Conservation (phyloP, 2,888 invertebrate species). For the Yponomeuta evonymella region DNA sequence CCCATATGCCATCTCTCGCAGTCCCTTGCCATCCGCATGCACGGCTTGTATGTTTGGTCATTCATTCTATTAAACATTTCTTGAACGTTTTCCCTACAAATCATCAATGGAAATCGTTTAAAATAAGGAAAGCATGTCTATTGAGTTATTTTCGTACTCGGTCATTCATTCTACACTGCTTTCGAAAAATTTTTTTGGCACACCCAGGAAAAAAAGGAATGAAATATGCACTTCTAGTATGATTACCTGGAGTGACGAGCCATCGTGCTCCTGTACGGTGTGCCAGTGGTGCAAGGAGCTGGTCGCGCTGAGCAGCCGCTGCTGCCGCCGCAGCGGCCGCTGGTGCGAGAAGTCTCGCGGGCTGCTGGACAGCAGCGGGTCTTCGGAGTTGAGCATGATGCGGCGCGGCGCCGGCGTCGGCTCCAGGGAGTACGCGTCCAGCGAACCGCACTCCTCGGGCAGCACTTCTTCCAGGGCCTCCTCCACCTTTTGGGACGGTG, state of each 20-base stretch:
- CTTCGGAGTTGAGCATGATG: constrained; percentile 92
- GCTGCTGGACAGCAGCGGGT: constrained; percentile 88
- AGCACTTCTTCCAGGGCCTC: constrained; percentile 90
- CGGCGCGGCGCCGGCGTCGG: constrained; percentile 84
- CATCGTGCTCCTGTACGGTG: constrained; percentile 35
- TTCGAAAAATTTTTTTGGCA: too few relatives aligned
- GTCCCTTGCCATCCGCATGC: too few relatives aligned
- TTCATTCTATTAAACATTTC: too few relatives aligned
- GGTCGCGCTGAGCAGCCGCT: constrained; percentile 38
- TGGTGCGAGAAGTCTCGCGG: constrained; percentile 84
- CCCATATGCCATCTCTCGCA: too few relatives aligned
- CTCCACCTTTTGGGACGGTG: constrained; percentile 74
- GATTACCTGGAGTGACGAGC: constrained; percentile 56
- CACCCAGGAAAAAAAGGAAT: too few relatives aligned
- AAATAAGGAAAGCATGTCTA: too few relatives aligned
- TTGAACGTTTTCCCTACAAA: too few relatives aligned
- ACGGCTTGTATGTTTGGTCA: too few relatives aligned
- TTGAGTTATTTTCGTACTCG: too few relatives aligned
- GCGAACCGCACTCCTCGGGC: constrained; percentile 83
- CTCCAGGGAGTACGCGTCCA: constrained; percentile 78
- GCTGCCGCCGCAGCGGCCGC: constrained; percentile 49
- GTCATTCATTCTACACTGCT: too few relatives aligned
- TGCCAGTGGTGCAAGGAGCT: constrained; percentile 59
- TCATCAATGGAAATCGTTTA: too few relatives aligned
- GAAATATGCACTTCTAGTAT: too few relatives aligned